Conservation (phyloP, 2,888 invertebrate species). For the Aspidapion aeneum region DNA sequence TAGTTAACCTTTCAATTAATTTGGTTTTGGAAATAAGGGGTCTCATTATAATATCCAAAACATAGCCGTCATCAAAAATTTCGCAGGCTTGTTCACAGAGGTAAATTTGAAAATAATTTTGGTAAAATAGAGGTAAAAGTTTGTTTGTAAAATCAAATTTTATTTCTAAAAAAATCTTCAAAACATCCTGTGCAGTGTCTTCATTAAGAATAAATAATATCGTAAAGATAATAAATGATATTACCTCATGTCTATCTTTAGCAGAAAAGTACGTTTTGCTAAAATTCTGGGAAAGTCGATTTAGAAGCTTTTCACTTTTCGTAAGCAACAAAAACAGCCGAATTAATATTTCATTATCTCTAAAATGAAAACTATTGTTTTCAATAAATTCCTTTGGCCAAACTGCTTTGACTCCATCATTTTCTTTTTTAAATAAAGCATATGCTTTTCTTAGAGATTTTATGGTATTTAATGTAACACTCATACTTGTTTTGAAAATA, state of each 20-base stretch:
- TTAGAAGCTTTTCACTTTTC: slow-evolving; percentile 34
- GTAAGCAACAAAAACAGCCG: slow-evolving; percentile 30
- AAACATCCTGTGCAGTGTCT: slow-evolving; percentile 29
- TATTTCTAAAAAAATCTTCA: slow-evolving; percentile 28
- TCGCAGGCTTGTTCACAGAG: slow-evolving; percentile 50
- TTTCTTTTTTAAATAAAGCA: not conserved
- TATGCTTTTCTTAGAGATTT: not conserved
- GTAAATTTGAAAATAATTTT: slow-evolving; percentile 49
- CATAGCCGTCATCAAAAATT: slow-evolving; percentile 52
- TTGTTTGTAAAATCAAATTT: slow-evolving; percentile 28
- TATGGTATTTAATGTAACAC: not conserved
- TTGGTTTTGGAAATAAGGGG: slow-evolving; percentile 47
- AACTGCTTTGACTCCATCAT: not conserved
- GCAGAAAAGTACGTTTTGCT: slow-evolving; percentile 26
- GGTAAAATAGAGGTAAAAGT: slow-evolving; percentile 48
- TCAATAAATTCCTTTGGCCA: not conserved
- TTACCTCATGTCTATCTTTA: slow-evolving; percentile 27
- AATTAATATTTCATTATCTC: not conserved
- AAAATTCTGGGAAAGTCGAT: slow-evolving; percentile 29
- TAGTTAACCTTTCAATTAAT: slow-evolving; percentile 28
- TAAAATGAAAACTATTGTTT: not conserved
- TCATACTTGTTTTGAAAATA: not conserved
- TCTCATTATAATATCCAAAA: slow-evolving; percentile 51
- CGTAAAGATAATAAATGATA: slow-evolving; percentile 31
- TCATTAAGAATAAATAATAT: slow-evolving; percentile 37